Evolutionary conservation across 2,113 vertebrate genomes (phyloP).

Genomic region (Mystacornis crossleyi): DNA sequence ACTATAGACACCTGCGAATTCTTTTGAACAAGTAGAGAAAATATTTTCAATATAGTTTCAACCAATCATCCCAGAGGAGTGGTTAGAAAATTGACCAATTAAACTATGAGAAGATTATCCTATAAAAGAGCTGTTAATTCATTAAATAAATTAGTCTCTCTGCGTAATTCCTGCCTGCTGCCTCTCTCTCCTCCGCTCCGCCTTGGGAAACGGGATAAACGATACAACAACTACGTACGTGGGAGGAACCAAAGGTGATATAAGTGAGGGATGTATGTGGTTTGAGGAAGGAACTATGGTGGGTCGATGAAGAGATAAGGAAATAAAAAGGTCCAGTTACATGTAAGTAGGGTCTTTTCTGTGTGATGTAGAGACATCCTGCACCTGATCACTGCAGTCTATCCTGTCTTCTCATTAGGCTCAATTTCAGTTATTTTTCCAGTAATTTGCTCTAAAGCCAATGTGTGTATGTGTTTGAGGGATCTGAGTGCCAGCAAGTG

Average conservation of each 20-base stretch:
- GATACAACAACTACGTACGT: no score
- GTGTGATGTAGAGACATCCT: not conserved
- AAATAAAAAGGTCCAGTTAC: not conserved
- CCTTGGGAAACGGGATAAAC: no score
- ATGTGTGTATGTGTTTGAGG: not conserved
- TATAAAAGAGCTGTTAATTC: no score
- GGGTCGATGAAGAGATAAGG: not conserved
- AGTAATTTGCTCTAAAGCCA: not conserved
- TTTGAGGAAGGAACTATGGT: not conserved
- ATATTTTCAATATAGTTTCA: no score
- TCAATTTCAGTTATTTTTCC: not conserved
- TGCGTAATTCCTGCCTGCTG: no score
- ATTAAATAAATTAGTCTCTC: no score
- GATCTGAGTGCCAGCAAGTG: not conserved
- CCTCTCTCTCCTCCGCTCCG: no score
- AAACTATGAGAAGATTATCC: no score
- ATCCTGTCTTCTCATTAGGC: not conserved
- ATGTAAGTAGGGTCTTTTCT: fast-evolving
- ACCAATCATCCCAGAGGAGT: no score
- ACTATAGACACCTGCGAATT: no score
- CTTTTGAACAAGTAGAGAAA: no score
- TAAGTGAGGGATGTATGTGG: not conserved
- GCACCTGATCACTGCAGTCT: not conserved
- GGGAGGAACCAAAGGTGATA: not conserved
- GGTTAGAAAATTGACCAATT: no score